Percentiles rank a stretch among this genome's conserved stretches.
phyloP scores from a whole-genome alignment of 1,140 invertebrate species.

The Aphidius gifuensis region DNA sequence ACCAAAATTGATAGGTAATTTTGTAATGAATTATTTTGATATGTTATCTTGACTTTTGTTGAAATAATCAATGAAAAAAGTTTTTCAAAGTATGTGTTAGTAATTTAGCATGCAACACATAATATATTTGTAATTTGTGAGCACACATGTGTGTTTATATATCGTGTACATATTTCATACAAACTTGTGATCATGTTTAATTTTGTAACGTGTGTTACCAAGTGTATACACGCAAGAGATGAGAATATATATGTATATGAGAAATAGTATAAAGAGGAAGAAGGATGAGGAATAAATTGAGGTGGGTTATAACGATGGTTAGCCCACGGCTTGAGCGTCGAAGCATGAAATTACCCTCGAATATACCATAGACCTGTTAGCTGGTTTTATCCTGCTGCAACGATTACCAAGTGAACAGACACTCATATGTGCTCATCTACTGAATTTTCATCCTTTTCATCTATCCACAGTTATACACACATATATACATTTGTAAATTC shows the following conservation, averaged over 20 bases:
- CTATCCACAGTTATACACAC: no score
- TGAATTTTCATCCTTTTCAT: conserved; percentile 17
- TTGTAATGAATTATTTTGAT: no score
- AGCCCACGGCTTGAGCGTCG: conserved; percentile 40
- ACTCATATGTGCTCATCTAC: conserved; percentile 9
- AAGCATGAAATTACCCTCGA: conserved; percentile 45
- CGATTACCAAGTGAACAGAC: conserved; percentile 21
- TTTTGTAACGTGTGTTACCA: conserved; percentile 1
- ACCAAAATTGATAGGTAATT: no score
- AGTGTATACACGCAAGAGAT: no score
- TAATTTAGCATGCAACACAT: background rate
- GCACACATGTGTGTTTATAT: background rate
- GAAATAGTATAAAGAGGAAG: background rate
- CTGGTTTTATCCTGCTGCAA: conserved; percentile 21
- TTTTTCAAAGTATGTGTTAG: no score
- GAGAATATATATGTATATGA: background rate
- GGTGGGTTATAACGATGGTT: conserved; percentile 33
- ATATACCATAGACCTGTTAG: conserved; percentile 20
- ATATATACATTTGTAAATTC: background rate
- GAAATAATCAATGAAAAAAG: no score
- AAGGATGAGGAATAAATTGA: background rate
- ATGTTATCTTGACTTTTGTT: no score
- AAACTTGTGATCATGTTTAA: background rate
- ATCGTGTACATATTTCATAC: no score
- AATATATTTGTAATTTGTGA: conserved; percentile 1